phyloP scores from a whole-genome alignment of 2,888 invertebrate genomes.

The Lysandra coridon region DNA sequence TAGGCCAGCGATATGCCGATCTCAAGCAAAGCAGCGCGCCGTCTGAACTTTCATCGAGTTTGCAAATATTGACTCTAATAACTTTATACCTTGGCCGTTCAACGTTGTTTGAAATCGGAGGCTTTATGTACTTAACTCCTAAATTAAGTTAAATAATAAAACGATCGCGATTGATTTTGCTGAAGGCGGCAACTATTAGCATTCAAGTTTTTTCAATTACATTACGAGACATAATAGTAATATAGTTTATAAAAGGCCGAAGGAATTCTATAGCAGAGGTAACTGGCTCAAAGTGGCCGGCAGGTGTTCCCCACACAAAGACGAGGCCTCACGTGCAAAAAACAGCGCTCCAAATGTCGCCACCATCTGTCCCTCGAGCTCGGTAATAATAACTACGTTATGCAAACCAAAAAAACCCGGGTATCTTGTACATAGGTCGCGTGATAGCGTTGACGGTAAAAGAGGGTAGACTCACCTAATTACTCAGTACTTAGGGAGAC shows the following conservation, averaged over 20 bases:
- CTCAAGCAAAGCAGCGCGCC: background rate
- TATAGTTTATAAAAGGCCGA: constrained; percentile 8
- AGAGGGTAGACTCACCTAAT: constrained; percentile 56
- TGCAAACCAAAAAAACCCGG: constrained; percentile 46
- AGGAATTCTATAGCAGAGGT: constrained; percentile 50
- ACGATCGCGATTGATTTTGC: background rate
- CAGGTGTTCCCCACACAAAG: constrained; percentile 70
- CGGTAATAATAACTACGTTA: constrained; percentile 9
- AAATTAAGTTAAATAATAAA: constrained; percentile 1
- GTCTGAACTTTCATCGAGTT: background rate
- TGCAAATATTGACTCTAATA: constrained; percentile 2
- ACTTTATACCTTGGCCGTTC: constrained; percentile 8
- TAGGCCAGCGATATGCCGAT: background rate
- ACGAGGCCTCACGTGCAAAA: constrained; percentile 56
- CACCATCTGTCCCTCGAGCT: constrained; percentile 63
- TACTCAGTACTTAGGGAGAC: constrained; percentile 52
- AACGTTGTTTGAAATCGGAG: background rate
- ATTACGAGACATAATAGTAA: constrained; percentile 1
- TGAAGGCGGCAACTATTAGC: background rate
- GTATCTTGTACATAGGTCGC: constrained; percentile 27
- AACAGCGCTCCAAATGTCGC: constrained; percentile 64
- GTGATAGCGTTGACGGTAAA: constrained; percentile 37
- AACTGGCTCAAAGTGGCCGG: constrained; percentile 52
- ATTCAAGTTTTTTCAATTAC: background rate
- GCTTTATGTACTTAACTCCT: background rate